Evolutionary conservation across 2,797 vertebrate species (phyloP).

Genomic region (Gymnoscopelus microlampas): DNA sequence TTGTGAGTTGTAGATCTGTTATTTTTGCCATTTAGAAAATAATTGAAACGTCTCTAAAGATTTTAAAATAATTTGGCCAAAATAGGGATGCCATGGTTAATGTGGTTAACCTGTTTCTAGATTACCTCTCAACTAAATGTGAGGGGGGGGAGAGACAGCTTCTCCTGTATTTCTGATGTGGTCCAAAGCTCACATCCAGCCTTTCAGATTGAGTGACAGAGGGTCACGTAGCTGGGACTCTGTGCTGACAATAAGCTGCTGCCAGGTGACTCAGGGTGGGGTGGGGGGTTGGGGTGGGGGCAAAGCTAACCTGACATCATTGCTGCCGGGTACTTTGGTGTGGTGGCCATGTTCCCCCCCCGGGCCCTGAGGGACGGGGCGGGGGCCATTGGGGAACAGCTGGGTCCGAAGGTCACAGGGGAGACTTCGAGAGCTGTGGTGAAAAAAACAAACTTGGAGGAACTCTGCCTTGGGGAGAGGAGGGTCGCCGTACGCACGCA

Average conservation of each 20-base stretch:
- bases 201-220: neutral
- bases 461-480: conserved; percentile 49
- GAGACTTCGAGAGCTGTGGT: conserved; percentile 90
- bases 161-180: too few species aligned
- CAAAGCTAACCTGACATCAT: conserved; percentile 93
- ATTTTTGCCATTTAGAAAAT: too few species aligned
- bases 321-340: conserved; percentile 86
- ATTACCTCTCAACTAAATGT: too few species aligned
- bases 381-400: conserved; percentile 85
- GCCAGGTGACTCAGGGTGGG: conserved; percentile 37
- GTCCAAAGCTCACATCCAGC: neutral
- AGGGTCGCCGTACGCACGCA: too few species aligned
- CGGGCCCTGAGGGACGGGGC: conserved; percentile 82
- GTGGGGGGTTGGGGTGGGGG: conserved; percentile 19
- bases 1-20: too few species aligned
- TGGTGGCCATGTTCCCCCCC: conserved; percentile 87
- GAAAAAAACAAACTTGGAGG: conserved; percentile 82
- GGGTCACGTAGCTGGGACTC: neutral
- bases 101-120: too few species aligned
- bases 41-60: too few species aligned
- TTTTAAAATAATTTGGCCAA: too few species aligned
- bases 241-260: conserved; percentile 34
- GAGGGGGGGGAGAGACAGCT: too few species aligned
- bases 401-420: conserved; percentile 92
- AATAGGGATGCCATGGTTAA: too few species aligned